phyloP scores from a whole-genome alignment of 1,140 invertebrate species.

The Drosophila dunni region DNA sequence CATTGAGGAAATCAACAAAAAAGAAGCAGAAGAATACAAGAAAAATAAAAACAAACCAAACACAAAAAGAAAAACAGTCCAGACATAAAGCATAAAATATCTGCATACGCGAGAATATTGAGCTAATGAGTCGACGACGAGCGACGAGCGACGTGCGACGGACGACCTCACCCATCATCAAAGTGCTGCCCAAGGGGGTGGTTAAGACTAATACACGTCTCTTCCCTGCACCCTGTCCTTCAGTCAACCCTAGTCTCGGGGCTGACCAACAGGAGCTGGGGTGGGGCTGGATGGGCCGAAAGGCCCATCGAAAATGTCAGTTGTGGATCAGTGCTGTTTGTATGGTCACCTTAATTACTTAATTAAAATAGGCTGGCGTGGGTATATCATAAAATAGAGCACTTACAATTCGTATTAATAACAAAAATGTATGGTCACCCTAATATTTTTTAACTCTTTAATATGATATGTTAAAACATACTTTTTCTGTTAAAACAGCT shows the following conservation, averaged over 20 bases:
- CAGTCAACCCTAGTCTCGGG: not conserved
- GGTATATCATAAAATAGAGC: not conserved
- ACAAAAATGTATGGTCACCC: not conserved
- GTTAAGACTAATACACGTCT: slow-evolving; percentile 7
- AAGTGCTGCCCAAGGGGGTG: slow-evolving; percentile 28
- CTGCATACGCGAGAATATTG: slow-evolving; percentile 67
- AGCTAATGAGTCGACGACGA: slow-evolving; percentile 63
- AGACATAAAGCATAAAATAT: slow-evolving; percentile 40
- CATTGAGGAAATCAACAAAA: not conserved
- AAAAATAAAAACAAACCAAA: slow-evolving; percentile 19
- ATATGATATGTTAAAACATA: not conserved
- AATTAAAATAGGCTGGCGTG: not conserved
- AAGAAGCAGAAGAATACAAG: not conserved
- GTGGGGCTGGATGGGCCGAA: not conserved
- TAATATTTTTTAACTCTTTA: not conserved
- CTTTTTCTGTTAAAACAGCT: no score
- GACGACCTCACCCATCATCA: slow-evolving; percentile 52
- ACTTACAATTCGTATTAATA: not conserved
- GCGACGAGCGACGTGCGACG: slow-evolving; percentile 25
- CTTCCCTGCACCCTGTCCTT: not conserved
- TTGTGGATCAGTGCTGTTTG: slow-evolving; percentile 43
- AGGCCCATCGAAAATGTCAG: slow-evolving; percentile 10
- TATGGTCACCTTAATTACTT: slow-evolving; percentile 56
- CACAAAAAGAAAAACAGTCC: slow-evolving; percentile 27
- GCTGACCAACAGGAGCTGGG: slow-evolving; percentile 33